A percentile compares a stretch with the other conserved stretches of the same genome.
phyloP scores from a whole-genome alignment of 2,797 vertebrate genomes.

The Synanceia verrucosa region DNA sequence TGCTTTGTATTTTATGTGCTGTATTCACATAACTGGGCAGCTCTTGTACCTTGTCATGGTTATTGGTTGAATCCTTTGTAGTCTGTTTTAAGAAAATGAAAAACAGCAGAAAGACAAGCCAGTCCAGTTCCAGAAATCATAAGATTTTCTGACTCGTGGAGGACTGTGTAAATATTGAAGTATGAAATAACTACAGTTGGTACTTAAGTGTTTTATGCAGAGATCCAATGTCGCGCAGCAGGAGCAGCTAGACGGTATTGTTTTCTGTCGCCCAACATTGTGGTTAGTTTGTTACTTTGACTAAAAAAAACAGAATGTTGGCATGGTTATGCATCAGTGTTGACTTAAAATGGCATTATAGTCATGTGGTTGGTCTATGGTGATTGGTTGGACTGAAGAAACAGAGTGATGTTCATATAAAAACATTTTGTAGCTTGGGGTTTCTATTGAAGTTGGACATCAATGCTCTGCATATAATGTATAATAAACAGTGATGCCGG shows the following conservation, averaged over 20 bases:
- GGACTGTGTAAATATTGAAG: not conserved
- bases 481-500: too few relatives aligned
- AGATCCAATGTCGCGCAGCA: too few relatives aligned
- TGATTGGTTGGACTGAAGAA: not conserved
- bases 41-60: not conserved
- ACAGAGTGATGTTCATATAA: not conserved
- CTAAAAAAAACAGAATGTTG: not conserved
- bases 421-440: not conserved
- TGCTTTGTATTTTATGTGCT: not conserved
- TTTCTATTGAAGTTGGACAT: not conserved
- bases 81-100: not conserved
- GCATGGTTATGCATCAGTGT: not conserved
- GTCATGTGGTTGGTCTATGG: not conserved
- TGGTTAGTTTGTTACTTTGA: too few relatives aligned
- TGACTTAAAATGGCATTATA: not conserved
- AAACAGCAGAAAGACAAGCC: too few relatives aligned
- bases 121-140: not conserved
- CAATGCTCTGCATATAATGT: not conserved
- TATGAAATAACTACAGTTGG: too few relatives aligned
- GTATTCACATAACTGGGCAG: not conserved
- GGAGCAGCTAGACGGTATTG: too few relatives aligned
- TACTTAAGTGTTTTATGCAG: too few relatives aligned
- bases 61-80: not conserved
- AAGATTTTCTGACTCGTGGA: not conserved
- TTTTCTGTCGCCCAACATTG: not conserved